A percentile compares a stretch with the other conserved stretches of the same genome.
These are phyloP conservation scores for Ochotona curzoniae DNA, from an alignment of 2,113 vertebrate species.

Conservation along the genomic window DNA sequence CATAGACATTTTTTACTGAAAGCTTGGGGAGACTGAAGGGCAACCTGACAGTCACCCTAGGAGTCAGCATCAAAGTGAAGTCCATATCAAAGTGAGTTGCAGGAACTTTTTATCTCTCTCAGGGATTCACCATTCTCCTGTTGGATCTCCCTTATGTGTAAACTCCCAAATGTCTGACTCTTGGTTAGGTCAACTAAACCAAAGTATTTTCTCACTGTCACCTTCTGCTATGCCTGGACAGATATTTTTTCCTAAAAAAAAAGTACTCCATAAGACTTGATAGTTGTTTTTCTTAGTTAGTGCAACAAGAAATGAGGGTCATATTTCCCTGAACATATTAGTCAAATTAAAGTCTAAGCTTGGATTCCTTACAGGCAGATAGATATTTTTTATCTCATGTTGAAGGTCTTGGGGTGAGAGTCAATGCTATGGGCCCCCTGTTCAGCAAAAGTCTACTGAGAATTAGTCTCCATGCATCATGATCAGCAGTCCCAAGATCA, in stretches of 20 bases:
- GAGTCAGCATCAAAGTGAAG: neutral
- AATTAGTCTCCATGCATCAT: neutral
- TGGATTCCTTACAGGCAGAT: neutral
- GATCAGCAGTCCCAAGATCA: neutral
- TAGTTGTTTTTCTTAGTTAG: neutral
- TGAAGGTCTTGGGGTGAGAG: neutral
- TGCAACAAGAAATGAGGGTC: neutral
- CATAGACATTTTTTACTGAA: neutral
- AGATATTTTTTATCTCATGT: neutral
- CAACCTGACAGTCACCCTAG: neutral
- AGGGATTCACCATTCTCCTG: neutral
- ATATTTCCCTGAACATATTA: neutral
- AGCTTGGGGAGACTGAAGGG: neutral
- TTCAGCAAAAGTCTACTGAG: neutral
- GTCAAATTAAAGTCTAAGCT: conserved; percentile 44
- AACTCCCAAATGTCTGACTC: neutral
- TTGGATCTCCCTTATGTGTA: neutral
- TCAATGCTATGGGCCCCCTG: neutral
- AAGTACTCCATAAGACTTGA: neutral
- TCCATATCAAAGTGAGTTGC: neutral
- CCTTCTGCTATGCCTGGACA: neutral
- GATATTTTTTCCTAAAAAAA: neutral
- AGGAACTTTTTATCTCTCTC: neutral
- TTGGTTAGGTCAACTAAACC: neutral
- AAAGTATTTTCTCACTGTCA: neutral